Percentiles rank a stretch among this genome's conserved stretches.
Evolutionary conservation across 2,113 vertebrate genomes (phyloP).

Genomic region (Microtus montanus): DNA sequence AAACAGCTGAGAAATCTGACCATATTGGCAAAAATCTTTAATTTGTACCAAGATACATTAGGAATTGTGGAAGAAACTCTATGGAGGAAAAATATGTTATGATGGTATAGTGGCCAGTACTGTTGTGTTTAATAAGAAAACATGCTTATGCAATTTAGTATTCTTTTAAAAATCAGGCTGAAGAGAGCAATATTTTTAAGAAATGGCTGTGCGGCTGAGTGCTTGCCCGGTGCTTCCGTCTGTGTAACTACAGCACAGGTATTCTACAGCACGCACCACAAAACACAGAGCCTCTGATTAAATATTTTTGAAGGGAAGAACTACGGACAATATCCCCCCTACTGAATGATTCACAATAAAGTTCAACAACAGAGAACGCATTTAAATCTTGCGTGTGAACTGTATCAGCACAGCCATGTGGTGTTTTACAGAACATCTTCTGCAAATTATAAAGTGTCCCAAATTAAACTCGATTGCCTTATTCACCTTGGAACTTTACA

Average conservation of each 20-base stretch:
- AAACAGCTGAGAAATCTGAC: not conserved
- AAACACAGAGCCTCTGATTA: not conserved
- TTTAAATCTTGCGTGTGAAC: not conserved
- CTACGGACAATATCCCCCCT: not conserved
- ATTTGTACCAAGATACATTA: not conserved
- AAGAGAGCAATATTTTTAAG: not conserved
- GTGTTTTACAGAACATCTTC: conserved; percentile 1
- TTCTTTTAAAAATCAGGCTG: conserved; percentile 13
- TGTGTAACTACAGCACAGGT: not conserved
- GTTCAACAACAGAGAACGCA: not conserved
- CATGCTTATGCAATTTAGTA: not conserved
- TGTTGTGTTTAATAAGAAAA: conserved; percentile 20
- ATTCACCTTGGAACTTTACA: not conserved
- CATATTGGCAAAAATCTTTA: conserved; percentile 4
- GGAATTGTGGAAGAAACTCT: not conserved
- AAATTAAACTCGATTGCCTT: conserved; percentile 10
- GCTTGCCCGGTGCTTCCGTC: not conserved
- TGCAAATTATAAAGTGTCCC: conserved; percentile 21
- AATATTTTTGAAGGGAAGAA: not conserved
- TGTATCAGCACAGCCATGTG: not conserved
- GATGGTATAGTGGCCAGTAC: not conserved
- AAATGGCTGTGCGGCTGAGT: conserved; percentile 30
- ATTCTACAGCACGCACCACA: not conserved
- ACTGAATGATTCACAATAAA: not conserved
- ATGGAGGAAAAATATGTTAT: not conserved